Base-by-base conservation (phyloP, 2,888 invertebrate species). In the Hipparchia semele region DNA sequence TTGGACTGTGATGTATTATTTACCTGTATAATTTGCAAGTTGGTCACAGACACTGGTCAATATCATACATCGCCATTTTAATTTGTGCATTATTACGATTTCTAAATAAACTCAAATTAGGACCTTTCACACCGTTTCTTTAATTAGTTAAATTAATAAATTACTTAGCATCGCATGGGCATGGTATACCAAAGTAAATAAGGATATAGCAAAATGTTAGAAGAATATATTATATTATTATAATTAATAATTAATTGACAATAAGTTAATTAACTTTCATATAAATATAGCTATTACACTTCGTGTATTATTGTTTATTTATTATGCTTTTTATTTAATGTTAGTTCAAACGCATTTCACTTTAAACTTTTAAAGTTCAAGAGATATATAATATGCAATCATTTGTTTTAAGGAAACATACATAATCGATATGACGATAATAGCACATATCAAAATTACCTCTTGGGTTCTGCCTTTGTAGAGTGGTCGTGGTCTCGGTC, bases 391-490 rank as follows among this genome's bases (percentile, higher is more conserved):
- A 8, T 62, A 80, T 80, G 83, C 77, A 79, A 82, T 83, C n/a
- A 53, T 69, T 72, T 86, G 82, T 83, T 84, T 88, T 77, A 88
- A 75, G 79, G 82, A 75, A 80, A 75, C 61, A 71, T 87, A 90
- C 79, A 91, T 80, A 77, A 91, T 87, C 78, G 90, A 89, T 86
- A 91, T 83, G 82, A 90, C 83, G 82, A 91, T 83, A 85, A 91
- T 87, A 84, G 86, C 87, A 85, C 90, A 89, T 86, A 91, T 88
- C 85, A 88, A 81, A 88, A 88, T 92, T 92, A 92, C 92, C 92
- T 92, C 92, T 86, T 86, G 87, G 76, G 83, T 78, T 80, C 82
- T 87, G 75, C 82, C 83, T 79, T 81, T 86, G 82, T 78, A 81
- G 73, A 68, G 13, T 23, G 84, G 79, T 72, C 79, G 70, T 71